Percentiles rank a stretch among this genome's conserved stretches.
These are phyloP conservation scores for Palythoa caribaeorum DNA, from an alignment of 92 coral and sea anemone species.

Conservation along the genomic window DNA sequence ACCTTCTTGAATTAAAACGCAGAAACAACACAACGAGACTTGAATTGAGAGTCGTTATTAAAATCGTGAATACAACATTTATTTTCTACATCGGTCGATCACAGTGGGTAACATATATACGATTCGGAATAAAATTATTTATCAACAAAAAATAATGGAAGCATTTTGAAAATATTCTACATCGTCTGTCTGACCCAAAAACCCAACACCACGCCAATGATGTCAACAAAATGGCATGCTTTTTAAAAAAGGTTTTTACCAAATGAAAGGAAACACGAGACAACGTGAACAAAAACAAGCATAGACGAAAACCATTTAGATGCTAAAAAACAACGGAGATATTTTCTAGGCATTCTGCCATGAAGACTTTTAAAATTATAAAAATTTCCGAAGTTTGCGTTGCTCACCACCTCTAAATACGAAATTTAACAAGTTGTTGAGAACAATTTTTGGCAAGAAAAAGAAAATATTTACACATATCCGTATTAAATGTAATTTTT, in stretches of 20 bases:
- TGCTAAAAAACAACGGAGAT: background rate
- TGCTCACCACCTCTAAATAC: background rate
- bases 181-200: background rate
- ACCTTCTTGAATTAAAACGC: background rate
- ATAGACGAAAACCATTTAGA: background rate
- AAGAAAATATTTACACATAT: constrained; percentile 72
- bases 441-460: constrained; percentile 2
- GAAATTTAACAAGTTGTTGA: constrained; percentile 5
- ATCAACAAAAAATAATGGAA: background rate
- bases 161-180: background rate
- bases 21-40: background rate
- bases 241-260: constrained; percentile 20
- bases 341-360: background rate
- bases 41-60: background rate
- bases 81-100: background rate
- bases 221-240: constrained; percentile 30
- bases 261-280: background rate
- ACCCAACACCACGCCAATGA: constrained; percentile 40
- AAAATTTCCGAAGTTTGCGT: background rate
- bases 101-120: background rate
- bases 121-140: background rate
- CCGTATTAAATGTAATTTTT: constrained; percentile 53
- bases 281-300: background rate
- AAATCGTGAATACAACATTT: background rate
- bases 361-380: background rate